A percentile compares a stretch with the other conserved stretches of the same genome.
These are phyloP conservation scores for Ephydatia muelleri DNA, from an alignment of 37 sponge, comb jelly and placozoan species.

Conservation along the genomic window DNA sequence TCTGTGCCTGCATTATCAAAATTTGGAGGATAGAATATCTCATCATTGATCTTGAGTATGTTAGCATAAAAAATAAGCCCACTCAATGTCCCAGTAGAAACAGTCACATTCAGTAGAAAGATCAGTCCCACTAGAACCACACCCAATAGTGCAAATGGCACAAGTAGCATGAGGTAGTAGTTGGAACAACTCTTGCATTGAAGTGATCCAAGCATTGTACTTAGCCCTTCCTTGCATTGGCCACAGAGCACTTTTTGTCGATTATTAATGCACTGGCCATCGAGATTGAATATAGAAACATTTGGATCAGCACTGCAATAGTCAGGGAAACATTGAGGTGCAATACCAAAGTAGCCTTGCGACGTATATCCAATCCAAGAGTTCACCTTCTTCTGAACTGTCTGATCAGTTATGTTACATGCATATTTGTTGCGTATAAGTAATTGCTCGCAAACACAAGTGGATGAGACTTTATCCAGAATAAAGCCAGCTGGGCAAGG, in stretches of 20 bases:
- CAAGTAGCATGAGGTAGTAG: neutral
- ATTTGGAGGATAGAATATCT: slow-evolving; percentile 5
- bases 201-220: slow-evolving; percentile 4
- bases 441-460: neutral
- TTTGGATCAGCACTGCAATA: neutral
- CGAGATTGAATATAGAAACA: neutral
- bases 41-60: slow-evolving; percentile 12
- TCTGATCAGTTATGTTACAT: neutral
- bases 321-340: neutral
- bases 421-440: neutral
- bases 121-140: slow-evolving; percentile 8
- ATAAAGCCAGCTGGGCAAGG: neutral
- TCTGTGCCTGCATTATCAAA: neutral
- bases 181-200: slow-evolving; percentile 11
- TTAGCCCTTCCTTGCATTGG: slow-evolving; percentile 22
- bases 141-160: slow-evolving; percentile 10
- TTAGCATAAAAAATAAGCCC: slow-evolving; percentile 17
- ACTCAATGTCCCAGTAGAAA: neutral
- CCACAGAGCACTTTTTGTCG: slow-evolving; percentile 41
- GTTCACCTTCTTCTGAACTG: neutral
- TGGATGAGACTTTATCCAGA: neutral
- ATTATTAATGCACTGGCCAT: slow-evolving; percentile 3
- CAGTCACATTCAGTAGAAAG: slow-evolving; percentile 2
- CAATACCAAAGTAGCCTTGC: too few relatives aligned
- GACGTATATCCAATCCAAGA: neutral